Base-by-base conservation (phyloP, 2,888 invertebrate species). In the Eilema caniola region DNA sequence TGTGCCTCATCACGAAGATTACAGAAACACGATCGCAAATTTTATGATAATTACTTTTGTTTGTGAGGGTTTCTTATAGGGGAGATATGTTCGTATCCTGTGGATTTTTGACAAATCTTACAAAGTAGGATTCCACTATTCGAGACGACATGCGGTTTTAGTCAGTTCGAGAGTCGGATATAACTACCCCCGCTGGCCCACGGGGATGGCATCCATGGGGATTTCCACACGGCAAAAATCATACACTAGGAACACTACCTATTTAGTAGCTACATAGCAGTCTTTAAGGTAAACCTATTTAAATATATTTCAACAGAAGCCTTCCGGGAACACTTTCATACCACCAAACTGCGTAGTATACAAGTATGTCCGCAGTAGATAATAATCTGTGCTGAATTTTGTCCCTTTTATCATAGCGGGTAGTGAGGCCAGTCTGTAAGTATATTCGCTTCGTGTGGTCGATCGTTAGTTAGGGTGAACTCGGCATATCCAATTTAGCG, bases 401-500 rank as follows among this genome's bases (percentile, higher is more conserved):
- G 75, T 70, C 80, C 69, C 78, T 80, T 79, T 76, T 78, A 78
- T 74, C 62, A 62, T 20, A 66, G 28, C 66, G 75, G 69, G 70
- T 69, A 61, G 69, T 71, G 75, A 66, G 59, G 71, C 16, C 69
- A 64, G 71, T 63, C 64, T 67, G 33, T 37, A n/a, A n/a, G 66
- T 74, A 76, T 72, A 78, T 85, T 82, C n/a, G n/a, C 25, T 53
- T 64, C 53, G 47, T 28, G 77, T 80, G 83, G 83, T 82, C 84
- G 81, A 83, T 82, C 83, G 81, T 83, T 83, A 76, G 75, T 64
- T 74, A 71, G 80, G 74, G 69, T 66, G 79, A 78, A 79, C 82
- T 79, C 80, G 77, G 81, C 86, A 87, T 88, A 89, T 88, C 87
- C 87, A 89, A 90, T 90, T 90, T 88, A 83, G 86, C 85, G 84